A percentile compares a stretch with the other conserved stretches of the same genome.
These are phyloP conservation scores for Mythimna vitellina DNA, from an alignment of 2,888 invertebrate species.

Conservation along the genomic window DNA sequence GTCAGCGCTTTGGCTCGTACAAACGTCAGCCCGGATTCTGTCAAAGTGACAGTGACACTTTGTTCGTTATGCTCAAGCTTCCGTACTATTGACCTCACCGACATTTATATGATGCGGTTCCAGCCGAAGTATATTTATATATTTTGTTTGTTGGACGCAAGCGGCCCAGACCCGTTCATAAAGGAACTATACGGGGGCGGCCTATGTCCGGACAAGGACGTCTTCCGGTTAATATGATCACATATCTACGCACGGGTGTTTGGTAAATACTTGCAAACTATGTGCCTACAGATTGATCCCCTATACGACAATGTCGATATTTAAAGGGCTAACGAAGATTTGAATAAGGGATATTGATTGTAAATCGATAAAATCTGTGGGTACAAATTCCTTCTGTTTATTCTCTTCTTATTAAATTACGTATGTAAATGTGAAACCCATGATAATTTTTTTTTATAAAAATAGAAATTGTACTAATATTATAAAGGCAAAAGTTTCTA, in stretches of 20 bases:
- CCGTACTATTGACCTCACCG: too few relatives aligned
- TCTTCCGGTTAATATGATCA: slow-evolving; percentile 55
- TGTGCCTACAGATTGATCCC: slow-evolving; percentile 24
- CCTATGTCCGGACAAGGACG: slow-evolving; percentile 26
- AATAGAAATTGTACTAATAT: too few relatives aligned
- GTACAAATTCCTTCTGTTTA: not conserved
- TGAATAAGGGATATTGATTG: not conserved
- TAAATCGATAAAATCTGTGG: slow-evolving; percentile 9
- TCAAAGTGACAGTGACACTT: too few relatives aligned
- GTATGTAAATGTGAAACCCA: too few relatives aligned
- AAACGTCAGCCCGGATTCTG: too few relatives aligned
- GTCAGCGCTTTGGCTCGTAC: too few relatives aligned
- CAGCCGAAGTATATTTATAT: slow-evolving; percentile 40
- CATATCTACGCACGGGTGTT: slow-evolving; percentile 44
- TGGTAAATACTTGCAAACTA: slow-evolving; percentile 48
- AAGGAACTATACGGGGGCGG: slow-evolving; percentile 44
- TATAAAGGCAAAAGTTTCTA: too few relatives aligned
- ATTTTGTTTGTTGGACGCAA: slow-evolving; percentile 55
- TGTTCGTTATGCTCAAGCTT: too few relatives aligned
- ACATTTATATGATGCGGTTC: slow-evolving; percentile 17
- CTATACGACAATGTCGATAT: not conserved
- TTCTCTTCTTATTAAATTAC: not conserved
- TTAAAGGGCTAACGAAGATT: not conserved
- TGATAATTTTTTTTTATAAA: too few relatives aligned
- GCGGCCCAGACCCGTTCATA: slow-evolving; percentile 50